These are phyloP conservation scores for Perca fluviatilis DNA, from an alignment of 2,113 vertebrate species.

Conservation along the genomic window DNA sequence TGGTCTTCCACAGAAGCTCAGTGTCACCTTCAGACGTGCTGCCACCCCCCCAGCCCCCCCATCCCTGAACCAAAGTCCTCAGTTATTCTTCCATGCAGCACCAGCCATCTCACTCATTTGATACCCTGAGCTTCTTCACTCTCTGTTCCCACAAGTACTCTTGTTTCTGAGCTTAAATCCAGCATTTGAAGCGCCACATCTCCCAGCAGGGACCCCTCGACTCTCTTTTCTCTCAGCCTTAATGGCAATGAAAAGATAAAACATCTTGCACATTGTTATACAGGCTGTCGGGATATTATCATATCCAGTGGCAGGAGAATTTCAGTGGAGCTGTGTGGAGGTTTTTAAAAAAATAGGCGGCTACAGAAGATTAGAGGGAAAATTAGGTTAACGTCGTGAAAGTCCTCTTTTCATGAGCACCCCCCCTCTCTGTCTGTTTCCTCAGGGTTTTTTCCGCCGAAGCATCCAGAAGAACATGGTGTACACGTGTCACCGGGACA, in stretches of 20 bases:
- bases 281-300: constrained; percentile 20
- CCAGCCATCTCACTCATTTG: constrained; percentile 34
- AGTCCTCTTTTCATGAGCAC: constrained; percentile 26
- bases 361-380: constrained; percentile 35
- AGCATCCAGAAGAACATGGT: constrained; percentile 99
- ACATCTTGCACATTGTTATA: constrained; percentile 30
- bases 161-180: constrained; percentile 50
- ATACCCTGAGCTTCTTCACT: constrained; percentile 36
- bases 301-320: constrained; percentile 32
- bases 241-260: constrained; percentile 37
- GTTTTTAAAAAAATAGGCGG: constrained; percentile 20
- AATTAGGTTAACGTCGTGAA: constrained; percentile 38
- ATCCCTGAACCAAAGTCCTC: constrained; percentile 34
- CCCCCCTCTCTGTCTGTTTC: constrained; percentile 40
- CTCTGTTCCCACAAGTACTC: constrained; percentile 45
- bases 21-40: constrained; percentile 64
- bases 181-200: constrained; percentile 54
- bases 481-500: constrained; percentile 98
- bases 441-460: constrained; percentile 96
- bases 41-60: neutral
- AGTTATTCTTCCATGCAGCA: constrained; percentile 31
- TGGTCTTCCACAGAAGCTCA: constrained; percentile 47
- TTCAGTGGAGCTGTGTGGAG: constrained; percentile 19
- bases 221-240: constrained; percentile 28
- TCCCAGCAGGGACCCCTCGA: constrained; percentile 43